Percentiles rank a stretch among this genome's conserved stretches.
These are phyloP conservation scores for Myiopsitta monachus DNA, from an alignment of 2,113 vertebrate genomes.

Conservation along the genomic window DNA sequence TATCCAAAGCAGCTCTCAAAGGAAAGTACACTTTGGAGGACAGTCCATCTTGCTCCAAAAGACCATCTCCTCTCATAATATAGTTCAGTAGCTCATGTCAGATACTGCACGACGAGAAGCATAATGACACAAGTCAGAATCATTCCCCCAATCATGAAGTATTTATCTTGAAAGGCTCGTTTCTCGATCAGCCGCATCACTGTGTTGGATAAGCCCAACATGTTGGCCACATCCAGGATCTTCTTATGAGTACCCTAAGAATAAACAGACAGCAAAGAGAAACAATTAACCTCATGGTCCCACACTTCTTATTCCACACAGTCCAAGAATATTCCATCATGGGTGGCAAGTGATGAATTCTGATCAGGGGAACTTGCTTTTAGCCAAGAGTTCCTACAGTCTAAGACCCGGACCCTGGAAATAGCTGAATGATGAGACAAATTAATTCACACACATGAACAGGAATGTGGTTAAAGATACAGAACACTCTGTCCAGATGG, in stretches of 20 bases:
- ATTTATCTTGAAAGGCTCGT: slow-evolving; percentile 93
- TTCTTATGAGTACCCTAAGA: slow-evolving; percentile 93
- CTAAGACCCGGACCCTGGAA: background rate
- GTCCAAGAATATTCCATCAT: background rate
- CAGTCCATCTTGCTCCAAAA: background rate
- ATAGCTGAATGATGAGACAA: background rate
- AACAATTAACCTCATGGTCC: background rate
- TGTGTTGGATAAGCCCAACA: slow-evolving; percentile 94
- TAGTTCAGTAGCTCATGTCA: slow-evolving; percentile 78
- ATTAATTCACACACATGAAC: background rate
- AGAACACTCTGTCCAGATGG: background rate
- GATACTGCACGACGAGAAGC: slow-evolving; percentile 89
- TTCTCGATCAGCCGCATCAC: slow-evolving; percentile 97
- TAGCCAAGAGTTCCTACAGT: background rate
- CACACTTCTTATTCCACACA: background rate
- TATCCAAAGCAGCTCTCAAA: background rate
- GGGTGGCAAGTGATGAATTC: background rate
- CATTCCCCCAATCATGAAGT: slow-evolving; percentile 97
- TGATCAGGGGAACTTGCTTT: background rate
- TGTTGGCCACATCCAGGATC: slow-evolving; percentile 96
- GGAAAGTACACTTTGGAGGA: background rate
- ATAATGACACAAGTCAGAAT: slow-evolving; percentile 89
- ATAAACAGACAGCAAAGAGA: background rate
- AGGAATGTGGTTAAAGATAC: background rate
- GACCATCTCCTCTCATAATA: background rate